Evolutionary conservation across 2,113 vertebrate species (phyloP), one percentile per base, ranked within the genome.

Genomic region (Dasypus novemcinctus): DNA sequence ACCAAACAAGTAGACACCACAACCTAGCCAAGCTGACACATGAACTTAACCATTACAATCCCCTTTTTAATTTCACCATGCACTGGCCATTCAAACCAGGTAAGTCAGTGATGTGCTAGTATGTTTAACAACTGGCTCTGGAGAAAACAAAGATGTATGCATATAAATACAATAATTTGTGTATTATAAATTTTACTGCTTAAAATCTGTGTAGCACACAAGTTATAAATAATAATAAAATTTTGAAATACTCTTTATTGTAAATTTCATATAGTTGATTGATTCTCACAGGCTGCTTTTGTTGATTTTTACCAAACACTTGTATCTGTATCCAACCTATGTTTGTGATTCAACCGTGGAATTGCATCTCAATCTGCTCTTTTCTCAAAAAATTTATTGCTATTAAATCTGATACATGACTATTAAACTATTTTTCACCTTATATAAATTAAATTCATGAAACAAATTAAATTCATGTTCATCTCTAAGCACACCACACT

Each of bases 401-500:
- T 64, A 78, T 74, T 95, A 93, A 91, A 87, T 92, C 46, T 66
- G 8, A 89, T 36, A 68, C 18, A 41, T 46, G 46, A 72, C 71
- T 85, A 11, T 49, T 88, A 38, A 59, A 59, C 54, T 46, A 11
- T 86, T 86, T 93, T 79, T 96, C 46, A 66, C 8, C 82, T 78
- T 72, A n/a, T 82, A 52, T 21, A 69, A 78, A 74, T 92, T 89
- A 74, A 92, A 49, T 9, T 43, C 57, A 41, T 46, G 64, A 84
- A 64, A 68, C 46, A 59, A 81, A 12, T 74, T 84, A 49, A 49
- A 49, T 87, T 41, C 43, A 4, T 68, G 76, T 79, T 76, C 61
- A 71, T 15, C 29, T 61, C 21, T 21, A 92, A 95, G 23, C 2
- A 4, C 12, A 81, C 64, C 25, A 41, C 36, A 81, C 54, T 68